Evolutionary conservation across 2,113 vertebrate genomes (phyloP).

Genomic region (Rostratula benghalensis): DNA sequence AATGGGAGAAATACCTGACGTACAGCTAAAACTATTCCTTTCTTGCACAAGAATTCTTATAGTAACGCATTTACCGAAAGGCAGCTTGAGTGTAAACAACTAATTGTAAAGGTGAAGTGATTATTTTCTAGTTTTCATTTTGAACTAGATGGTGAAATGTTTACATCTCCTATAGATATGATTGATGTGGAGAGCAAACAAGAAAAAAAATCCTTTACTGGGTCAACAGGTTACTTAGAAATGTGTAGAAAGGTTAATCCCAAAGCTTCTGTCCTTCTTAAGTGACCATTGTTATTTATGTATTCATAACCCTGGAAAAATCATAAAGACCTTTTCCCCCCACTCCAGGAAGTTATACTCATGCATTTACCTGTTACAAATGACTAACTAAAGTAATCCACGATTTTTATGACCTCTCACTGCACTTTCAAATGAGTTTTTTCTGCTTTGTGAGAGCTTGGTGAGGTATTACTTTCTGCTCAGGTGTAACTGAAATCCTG

Average conservation of each 20-base stretch:
- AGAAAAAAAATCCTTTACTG: slow-evolving; percentile 20
- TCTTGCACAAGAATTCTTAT: slow-evolving; percentile 5
- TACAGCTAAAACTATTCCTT: background rate
- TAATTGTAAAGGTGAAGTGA: slow-evolving; percentile 12
- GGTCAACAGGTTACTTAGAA: slow-evolving; percentile 36
- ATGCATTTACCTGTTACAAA: slow-evolving; percentile 68
- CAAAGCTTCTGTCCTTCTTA: slow-evolving; percentile 41
- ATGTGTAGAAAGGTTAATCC: slow-evolving; percentile 58
- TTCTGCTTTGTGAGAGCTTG: background rate
- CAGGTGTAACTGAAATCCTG: slow-evolving; percentile 71
- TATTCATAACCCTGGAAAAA: slow-evolving; percentile 55
- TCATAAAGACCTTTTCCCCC: slow-evolving; percentile 31
- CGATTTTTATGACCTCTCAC: slow-evolving; percentile 61
- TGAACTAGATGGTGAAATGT: slow-evolving; percentile 44
- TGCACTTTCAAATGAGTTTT: slow-evolving; percentile 53
- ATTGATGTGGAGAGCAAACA: slow-evolving; percentile 48
- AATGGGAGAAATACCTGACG: background rate
- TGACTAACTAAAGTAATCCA: slow-evolving; percentile 66
- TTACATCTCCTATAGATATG: slow-evolving; percentile 46
- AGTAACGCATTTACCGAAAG: background rate
- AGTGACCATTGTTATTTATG: slow-evolving; percentile 43
- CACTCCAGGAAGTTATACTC: slow-evolving; percentile 59
- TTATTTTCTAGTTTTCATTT: slow-evolving; percentile 62
- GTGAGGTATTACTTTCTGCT: slow-evolving; percentile 67
- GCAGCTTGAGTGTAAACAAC: slow-evolving; percentile 42